Conservation (phyloP, 92 coral and sea anemone genomes). For the Isaurus tuberculatus region DNA sequence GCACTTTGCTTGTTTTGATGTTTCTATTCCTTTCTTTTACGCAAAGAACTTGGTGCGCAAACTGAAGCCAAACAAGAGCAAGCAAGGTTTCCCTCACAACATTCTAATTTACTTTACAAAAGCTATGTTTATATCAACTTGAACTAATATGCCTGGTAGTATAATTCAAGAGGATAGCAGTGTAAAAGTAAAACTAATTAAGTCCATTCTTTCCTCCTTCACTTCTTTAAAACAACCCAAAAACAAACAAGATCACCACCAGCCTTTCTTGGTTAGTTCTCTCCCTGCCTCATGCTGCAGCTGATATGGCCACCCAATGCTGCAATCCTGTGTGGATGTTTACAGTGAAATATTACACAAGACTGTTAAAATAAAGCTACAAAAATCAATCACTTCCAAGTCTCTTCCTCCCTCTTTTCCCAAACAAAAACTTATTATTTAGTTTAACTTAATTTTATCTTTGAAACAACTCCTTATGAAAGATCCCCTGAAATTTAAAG, state of each 20-base stretch:
- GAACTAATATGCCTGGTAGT: constrained; percentile 44
- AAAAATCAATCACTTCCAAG: too few relatives aligned
- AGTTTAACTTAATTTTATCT: background rate
- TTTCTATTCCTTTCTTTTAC: background rate
- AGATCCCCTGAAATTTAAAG: too few relatives aligned
- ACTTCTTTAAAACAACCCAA: constrained; percentile 8
- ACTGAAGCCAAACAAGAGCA: constrained; percentile 23
- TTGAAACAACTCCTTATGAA: too few relatives aligned
- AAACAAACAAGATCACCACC: background rate
- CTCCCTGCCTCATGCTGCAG: constrained; percentile 13
- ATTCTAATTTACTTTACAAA: background rate
- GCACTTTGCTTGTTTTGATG: constrained; percentile 1
- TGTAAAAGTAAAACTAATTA: background rate
- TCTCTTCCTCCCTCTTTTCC: too few relatives aligned
- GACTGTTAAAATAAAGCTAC: background rate
- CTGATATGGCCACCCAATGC: constrained; percentile 14
- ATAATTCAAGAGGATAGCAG: constrained; percentile 42
- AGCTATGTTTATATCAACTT: background rate
- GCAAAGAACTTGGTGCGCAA: background rate
- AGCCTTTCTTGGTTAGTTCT: constrained; percentile 9
- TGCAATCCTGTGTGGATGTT: constrained; percentile 34
- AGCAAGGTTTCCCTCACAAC: constrained; percentile 17
- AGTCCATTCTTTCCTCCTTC: constrained; percentile 7
- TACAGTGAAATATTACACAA: background rate
- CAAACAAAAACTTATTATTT: background rate